These are phyloP conservation scores for Ridgeia piscesae DNA, from an alignment of 1,140 invertebrate species.

Conservation along the genomic window DNA sequence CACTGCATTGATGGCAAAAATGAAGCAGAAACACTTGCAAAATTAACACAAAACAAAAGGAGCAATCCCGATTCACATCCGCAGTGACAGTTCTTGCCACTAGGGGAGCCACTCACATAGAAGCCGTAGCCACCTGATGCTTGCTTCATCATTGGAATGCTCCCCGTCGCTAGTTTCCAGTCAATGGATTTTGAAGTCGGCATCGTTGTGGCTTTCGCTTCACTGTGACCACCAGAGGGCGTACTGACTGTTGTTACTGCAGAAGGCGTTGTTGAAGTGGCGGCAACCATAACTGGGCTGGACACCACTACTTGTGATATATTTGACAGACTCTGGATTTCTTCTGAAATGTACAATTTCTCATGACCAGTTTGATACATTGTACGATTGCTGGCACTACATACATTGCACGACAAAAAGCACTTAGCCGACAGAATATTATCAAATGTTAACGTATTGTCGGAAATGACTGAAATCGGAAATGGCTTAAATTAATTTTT, in stretches of 20 bases:
- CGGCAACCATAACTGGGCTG: not conserved
- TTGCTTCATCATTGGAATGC: conserved; percentile 1
- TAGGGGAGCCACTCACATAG: conserved; percentile 28
- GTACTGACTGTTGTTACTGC: not conserved
- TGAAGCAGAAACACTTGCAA: not conserved
- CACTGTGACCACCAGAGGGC: conserved; percentile 19
- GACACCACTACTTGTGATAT: not conserved
- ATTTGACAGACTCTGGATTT: conserved; percentile 23
- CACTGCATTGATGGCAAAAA: not conserved
- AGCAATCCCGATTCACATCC: not conserved
- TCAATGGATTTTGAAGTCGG: not conserved
- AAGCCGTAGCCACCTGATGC: not conserved
- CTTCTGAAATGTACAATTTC: conserved; percentile 28
- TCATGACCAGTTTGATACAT: too few species aligned
- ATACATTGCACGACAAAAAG: too few species aligned
- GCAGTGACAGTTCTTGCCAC: not conserved
- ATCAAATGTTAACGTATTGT: too few species aligned
- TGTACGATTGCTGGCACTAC: too few species aligned
- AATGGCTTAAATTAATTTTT: too few species aligned
- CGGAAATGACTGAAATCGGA: too few species aligned
- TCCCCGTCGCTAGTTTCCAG: conserved; percentile 9
- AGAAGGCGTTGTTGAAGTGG: not conserved
- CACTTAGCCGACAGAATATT: too few species aligned
- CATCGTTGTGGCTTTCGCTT: conserved; percentile 26
- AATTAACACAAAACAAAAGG: not conserved